These are phyloP conservation scores for Ptychadena robeensis DNA, from an alignment of 2,797 vertebrate species.

Conservation along the genomic window DNA sequence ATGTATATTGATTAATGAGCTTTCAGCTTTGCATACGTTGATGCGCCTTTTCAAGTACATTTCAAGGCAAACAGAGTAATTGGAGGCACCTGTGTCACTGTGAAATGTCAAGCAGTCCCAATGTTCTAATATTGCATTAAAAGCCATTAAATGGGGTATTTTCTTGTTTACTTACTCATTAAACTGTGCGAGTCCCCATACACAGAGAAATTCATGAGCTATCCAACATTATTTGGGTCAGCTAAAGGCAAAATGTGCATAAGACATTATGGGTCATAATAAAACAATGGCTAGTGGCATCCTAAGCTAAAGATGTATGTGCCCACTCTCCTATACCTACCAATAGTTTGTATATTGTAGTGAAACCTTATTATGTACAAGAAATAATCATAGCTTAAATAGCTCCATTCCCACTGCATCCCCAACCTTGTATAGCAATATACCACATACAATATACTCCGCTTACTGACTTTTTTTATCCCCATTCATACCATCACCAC, in stretches of 20 bases:
- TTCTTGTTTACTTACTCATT: background rate
- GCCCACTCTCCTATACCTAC: too few relatives aligned
- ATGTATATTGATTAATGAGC: slow-evolving; percentile 20
- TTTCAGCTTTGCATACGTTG: background rate
- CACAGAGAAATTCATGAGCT: background rate
- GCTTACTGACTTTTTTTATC: too few relatives aligned
- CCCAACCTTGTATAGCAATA: too few relatives aligned
- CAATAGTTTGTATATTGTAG: too few relatives aligned
- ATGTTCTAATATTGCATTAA: background rate
- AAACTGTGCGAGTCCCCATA: background rate
- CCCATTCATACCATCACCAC: too few relatives aligned
- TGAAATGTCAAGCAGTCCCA: background rate
- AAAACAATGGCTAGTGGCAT: too few relatives aligned
- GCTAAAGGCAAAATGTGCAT: too few relatives aligned
- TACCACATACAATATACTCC: too few relatives aligned
- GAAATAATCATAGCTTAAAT: too few relatives aligned
- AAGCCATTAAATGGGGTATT: background rate
- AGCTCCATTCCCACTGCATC: too few relatives aligned
- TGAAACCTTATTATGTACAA: too few relatives aligned
- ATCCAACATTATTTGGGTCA: background rate
- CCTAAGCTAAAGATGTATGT: too few relatives aligned
- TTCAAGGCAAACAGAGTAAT: background rate
- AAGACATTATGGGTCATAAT: background rate
- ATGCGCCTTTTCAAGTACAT: background rate
- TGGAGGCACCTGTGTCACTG: background rate